Base-by-base conservation (phyloP, 2,113 vertebrate genomes). In the Dipodomys spectabilis region DNA sequence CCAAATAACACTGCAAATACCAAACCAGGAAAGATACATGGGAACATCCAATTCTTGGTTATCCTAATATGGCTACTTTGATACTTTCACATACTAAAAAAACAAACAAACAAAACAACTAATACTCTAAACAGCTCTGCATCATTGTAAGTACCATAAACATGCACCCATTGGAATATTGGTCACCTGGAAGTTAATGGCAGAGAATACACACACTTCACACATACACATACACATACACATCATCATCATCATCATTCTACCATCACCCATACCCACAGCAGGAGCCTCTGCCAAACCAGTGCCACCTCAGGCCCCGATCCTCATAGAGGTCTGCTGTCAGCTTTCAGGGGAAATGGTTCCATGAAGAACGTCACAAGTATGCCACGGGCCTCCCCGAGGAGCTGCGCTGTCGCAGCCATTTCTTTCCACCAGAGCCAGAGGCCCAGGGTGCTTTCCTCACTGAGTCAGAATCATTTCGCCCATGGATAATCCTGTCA, bases 381-480 rank as follows among this genome's bases (percentile, higher is more conserved):
- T 6, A 30, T 87, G 67, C 69, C 22, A 35, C 0, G 0, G 4
- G 28, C 62, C 45, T 74, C 7, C 57, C 2, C 0, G 3, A 82
- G 23, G 65, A 27, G 30, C 57, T 2, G 0, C 0, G 30, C 85
- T 75, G 92, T 83, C 90, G 0, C 16, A 39, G 68, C 86, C 22
- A 0, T 25, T 86, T 44, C n/a, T 88, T 94, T 80, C 86, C 68
- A 65, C 75, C 60, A 67, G 11, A 7, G 35, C 62, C 9, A 65
- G 75, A 80, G 86, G 79, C 16, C 86, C 1, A 57, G 0, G 10
- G 28, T n/a, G 10, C 22, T 87, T 67, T 7, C n/a, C 49, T 16
- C 68, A 81, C 9, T 19, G 44, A 82, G 92, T 64, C 95, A 82
- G 16, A 91, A 85, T 60, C 32, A 10, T 13, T 22, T 68, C 71